Percentiles rank a stretch among this genome's conserved stretches.
phyloP scores from a whole-genome alignment of 1,140 invertebrate species.

The Leptinotarsa defecta region DNA sequence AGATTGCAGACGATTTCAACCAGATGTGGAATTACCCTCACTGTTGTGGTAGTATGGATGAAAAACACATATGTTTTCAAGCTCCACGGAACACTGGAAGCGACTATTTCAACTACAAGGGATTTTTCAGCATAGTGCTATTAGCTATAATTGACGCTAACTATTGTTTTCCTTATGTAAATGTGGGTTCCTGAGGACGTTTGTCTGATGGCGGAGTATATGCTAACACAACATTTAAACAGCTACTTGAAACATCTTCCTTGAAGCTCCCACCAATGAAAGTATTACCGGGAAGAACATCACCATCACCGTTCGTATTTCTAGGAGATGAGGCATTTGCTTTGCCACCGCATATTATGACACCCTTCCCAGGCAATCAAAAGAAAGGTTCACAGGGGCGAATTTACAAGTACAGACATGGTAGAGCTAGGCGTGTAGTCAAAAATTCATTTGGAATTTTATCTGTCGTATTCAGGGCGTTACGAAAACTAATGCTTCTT shows the following conservation, averaged over 20 bases:
- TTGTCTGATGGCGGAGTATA: constrained; percentile 55
- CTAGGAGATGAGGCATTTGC: constrained; percentile 59
- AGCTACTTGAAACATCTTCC: constrained; percentile 36
- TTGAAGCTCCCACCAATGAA: constrained; percentile 38
- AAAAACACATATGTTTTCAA: constrained; percentile 31
- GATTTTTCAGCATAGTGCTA: constrained; percentile 59
- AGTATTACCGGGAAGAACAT: neutral
- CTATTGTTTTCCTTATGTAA: constrained; percentile 58
- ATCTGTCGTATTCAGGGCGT: constrained; percentile 34
- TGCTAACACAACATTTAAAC: constrained; percentile 42
- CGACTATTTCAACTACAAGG: constrained; percentile 61
- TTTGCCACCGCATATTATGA: constrained; percentile 54
- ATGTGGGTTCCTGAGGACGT: constrained; percentile 56
- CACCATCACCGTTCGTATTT: constrained; percentile 8
- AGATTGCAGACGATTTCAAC: constrained; percentile 19
- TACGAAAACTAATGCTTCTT: constrained; percentile 44
- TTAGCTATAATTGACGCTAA: constrained; percentile 60
- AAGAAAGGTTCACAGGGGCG: constrained; percentile 28
- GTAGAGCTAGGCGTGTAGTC: constrained; percentile 17
- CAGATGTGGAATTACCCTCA: constrained; percentile 36
- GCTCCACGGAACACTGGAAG: constrained; percentile 45
- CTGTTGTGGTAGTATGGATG: constrained; percentile 28
- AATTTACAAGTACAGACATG: constrained; percentile 29
- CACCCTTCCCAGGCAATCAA: constrained; percentile 53
- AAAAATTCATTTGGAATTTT: constrained; percentile 34